Conservation (phyloP, 2,797 vertebrate genomes). For the Intellagama lesueurii region DNA sequence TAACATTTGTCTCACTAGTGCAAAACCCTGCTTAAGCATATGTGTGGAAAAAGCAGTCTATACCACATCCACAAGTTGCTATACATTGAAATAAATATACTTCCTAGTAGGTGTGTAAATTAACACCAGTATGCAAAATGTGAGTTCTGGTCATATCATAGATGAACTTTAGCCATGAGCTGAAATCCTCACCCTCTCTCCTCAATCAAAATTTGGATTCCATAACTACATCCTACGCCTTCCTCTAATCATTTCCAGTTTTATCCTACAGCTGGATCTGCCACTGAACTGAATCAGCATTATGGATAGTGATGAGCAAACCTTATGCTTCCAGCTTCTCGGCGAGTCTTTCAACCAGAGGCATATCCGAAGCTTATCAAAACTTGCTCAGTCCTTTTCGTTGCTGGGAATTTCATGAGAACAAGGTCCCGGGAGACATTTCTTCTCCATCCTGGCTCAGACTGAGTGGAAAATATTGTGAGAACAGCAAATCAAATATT, state of each 20-base stretch:
- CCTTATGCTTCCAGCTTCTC: conserved; percentile 3
- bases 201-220: conserved; percentile 23
- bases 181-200: conserved; percentile 1
- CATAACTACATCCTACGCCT: conserved; percentile 29
- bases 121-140: neutral
- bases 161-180: neutral
- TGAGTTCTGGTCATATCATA: neutral
- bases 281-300: conserved; percentile 35
- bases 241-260: neutral
- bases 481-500: conserved; percentile 55
- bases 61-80: neutral
- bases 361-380: conserved; percentile 45
- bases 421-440: conserved; percentile 27
- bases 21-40: neutral
- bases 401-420: conserved; percentile 52
- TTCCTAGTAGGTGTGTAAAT: conserved; percentile 7
- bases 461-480: conserved; percentile 38
- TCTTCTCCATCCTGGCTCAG: conserved; percentile 31
- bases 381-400: conserved; percentile 38
- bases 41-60: neutral
- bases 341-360: conserved; percentile 54
- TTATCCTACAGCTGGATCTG: conserved; percentile 47
- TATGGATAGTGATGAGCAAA: neutral
- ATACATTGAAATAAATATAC: neutral
- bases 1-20: too few species aligned